These are phyloP conservation scores for Agrochola litura DNA, from an alignment of 2,888 invertebrate genomes.

Conservation along the genomic window DNA sequence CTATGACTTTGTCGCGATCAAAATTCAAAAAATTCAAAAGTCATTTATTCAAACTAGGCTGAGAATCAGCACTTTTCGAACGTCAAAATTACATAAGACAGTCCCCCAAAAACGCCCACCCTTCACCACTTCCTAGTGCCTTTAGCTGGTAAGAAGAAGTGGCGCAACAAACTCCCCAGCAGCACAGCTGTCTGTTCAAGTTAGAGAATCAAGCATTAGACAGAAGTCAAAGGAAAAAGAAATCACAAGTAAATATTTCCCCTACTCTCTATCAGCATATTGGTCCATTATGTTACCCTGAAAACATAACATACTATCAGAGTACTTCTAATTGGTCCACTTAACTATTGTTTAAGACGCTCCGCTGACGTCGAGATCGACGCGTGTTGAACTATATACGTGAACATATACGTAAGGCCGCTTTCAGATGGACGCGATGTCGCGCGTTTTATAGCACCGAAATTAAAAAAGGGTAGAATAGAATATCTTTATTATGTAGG, in stretches of 20 bases:
- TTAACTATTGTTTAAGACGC: constrained; percentile 50
- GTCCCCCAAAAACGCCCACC: too few relatives aligned
- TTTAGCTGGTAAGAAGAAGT: too few relatives aligned
- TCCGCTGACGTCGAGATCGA: constrained; percentile 34
- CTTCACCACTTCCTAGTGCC: too few relatives aligned
- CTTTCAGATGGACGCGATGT: constrained; percentile 2
- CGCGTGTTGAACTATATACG: constrained; percentile 22
- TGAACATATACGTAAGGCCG: constrained; percentile 29
- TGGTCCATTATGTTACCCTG: constrained; percentile 21
- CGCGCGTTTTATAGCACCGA: neutral
- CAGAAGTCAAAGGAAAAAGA: neutral
- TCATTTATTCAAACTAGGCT: too few relatives aligned
- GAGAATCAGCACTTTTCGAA: too few relatives aligned
- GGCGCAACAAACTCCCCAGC: too few relatives aligned
- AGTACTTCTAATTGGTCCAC: constrained; percentile 55
- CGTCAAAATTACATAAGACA: too few relatives aligned
- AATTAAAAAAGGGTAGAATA: neutral
- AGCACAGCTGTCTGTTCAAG: too few relatives aligned
- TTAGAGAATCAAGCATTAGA: neutral
- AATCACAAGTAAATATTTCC: neutral
- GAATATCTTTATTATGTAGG: neutral
- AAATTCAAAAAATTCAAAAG: too few relatives aligned
- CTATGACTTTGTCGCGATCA: neutral
- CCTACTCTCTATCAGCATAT: neutral
- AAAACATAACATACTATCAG: constrained; percentile 17